phyloP scores from a whole-genome alignment of 2,113 vertebrate genomes.

The Bagarius yarrelli region DNA sequence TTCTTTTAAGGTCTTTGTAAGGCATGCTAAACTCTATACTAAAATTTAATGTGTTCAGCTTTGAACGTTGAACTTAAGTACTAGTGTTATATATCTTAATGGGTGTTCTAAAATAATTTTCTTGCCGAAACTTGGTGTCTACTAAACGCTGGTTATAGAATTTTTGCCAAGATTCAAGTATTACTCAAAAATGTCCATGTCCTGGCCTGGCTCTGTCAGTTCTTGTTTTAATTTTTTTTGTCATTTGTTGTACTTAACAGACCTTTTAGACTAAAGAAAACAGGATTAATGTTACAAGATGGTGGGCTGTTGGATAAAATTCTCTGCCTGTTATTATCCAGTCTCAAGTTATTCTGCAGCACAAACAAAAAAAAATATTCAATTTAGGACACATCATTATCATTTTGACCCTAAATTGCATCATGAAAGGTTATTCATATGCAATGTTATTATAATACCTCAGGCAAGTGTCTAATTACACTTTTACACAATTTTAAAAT shows the following conservation, averaged over 20 bases:
- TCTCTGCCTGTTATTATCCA: constrained; percentile 35
- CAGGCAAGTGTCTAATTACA: too few relatives aligned
- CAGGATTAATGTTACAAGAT: constrained; percentile 50
- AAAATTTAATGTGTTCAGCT: background rate
- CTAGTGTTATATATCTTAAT: background rate
- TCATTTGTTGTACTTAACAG: constrained; percentile 21
- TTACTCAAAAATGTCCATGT: background rate
- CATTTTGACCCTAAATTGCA: background rate
- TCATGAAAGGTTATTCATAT: background rate
- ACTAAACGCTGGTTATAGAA: constrained; percentile 20
- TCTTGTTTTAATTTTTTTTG: background rate
- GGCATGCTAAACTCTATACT: background rate
- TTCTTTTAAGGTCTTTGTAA: constrained; percentile 9
- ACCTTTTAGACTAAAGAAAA: constrained; percentile 35
- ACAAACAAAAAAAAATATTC: too few relatives aligned
- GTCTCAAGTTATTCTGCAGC: too few relatives aligned
- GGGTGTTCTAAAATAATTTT: background rate
- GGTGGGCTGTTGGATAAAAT: constrained; percentile 25
- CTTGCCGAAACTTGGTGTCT: constrained; percentile 37
- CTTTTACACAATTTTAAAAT: too few relatives aligned
- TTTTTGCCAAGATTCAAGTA: background rate
- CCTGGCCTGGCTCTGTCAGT: background rate
- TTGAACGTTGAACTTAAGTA: too few relatives aligned
- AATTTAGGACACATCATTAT: too few relatives aligned
- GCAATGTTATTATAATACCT: background rate